Evolutionary conservation across 2,113 vertebrate species (phyloP).

Genomic region (Rhinoderma darwinii): DNA sequence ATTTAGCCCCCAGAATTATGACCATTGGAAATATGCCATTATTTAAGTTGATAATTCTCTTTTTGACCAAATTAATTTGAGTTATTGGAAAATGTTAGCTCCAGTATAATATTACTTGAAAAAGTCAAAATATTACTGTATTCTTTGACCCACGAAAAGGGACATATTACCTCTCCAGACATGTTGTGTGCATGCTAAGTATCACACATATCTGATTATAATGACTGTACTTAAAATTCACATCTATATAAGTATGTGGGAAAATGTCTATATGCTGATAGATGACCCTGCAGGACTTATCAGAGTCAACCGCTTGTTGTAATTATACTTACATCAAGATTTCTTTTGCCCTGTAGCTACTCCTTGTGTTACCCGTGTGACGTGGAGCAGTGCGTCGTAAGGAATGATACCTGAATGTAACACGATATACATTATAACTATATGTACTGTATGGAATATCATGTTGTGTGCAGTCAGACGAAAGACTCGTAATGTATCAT

Average conservation of each 20-base stretch:
- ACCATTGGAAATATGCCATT: too few relatives aligned
- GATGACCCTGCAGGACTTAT: conserved; percentile 18
- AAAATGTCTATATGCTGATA: conserved; percentile 18
- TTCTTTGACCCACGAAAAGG: neutral
- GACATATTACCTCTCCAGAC: neutral
- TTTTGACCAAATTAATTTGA: too few relatives aligned
- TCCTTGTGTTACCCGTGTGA: conserved; percentile 29
- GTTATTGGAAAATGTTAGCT: too few relatives aligned
- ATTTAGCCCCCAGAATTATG: too few relatives aligned
- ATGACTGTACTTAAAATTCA: neutral
- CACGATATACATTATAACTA: neutral
- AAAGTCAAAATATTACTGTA: neutral
- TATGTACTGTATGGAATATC: conserved; percentile 7
- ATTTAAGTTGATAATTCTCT: too few relatives aligned
- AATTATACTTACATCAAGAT: conserved; percentile 28
- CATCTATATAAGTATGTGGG: conserved; percentile 1
- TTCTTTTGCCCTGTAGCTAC: conserved; percentile 31
- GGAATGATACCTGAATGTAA: conserved; percentile 7
- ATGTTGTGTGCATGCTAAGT: too few relatives aligned
- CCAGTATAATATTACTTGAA: neutral
- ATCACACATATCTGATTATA: neutral
- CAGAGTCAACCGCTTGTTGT: conserved; percentile 13
- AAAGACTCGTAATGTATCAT: neutral
- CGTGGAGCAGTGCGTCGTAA: neutral
- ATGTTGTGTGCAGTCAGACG: neutral